Base-by-base conservation (phyloP, 64 coral and sea anemone genomes). In the Pachyseris speciosa region DNA sequence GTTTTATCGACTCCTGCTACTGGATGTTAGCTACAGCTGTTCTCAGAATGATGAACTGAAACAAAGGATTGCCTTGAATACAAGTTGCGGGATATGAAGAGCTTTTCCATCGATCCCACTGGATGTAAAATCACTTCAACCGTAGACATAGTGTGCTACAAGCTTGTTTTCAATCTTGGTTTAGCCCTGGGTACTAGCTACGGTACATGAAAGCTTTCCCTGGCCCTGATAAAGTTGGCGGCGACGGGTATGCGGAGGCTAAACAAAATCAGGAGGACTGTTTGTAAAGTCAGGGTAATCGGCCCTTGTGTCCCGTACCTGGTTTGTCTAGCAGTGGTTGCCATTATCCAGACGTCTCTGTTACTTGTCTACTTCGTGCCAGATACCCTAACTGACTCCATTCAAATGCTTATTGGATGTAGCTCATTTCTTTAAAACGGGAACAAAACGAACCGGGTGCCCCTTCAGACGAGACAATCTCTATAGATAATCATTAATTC, bases 31-130 rank as follows among this genome's bases (percentile, higher is more conserved):
- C 41, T 78, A 78, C 74, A 33, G 25, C 24, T 78, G 40, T 42
- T 11, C 1, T 16, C 2, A 22, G 7, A n/a, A 49, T 7, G 40
- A 78, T n/a, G n/a, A n/a, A n/a, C n/a, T 12, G 11, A 27, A 25
- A 48, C 74, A 1, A 78, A 78, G 43, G 74, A 78, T 34, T 78
- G 74, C 74, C 49, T 78, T 17, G 74, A 78, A 55, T 27, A 28
- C 74, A 48, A 78, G 20, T 0, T 53, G 1, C 15, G 22, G 25
- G 49, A 49, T 11, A 32, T 24, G 41, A 17, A 16, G 5, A 5
- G 4, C 11, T 27, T 20, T 4, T 29, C 42, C 7, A 31, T 1
- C 7, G 42, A 47, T 48, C 74, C 74, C n/a, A 33, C 49, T 25
- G 43, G 25, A 0, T 77, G 74, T 33, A 53, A 25, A 17, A 78